Evolutionary conservation across 1,140 invertebrate genomes (phyloP), one percentile per base, ranked within the genome.

Genomic region (Drosophila littoralis): DNA sequence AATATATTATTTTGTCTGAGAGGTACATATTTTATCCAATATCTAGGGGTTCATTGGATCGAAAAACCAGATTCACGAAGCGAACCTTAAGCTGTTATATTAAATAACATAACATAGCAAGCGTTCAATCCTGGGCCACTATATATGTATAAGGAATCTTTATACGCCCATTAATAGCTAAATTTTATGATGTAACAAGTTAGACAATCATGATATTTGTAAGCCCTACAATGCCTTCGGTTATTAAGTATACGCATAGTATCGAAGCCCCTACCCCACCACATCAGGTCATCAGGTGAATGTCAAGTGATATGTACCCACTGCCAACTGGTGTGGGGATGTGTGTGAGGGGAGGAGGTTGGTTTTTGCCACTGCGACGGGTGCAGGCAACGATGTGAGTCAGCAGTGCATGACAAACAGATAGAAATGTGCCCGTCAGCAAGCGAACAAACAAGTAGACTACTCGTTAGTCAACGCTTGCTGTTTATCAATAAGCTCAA

Each of bases 401-500:
- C 38, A 32, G 54, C 54, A 42, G 7, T 13, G 50, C 35, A 13
- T 38, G 36, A 55, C 35, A 55, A n/a, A 7, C 50, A 35, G 33
- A 15, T 13, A 46, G 17, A 46, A 22, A 8, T 22, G 45, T 15
- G 13, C 22, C 22, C 15, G 45, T 46, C 45, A 46, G 17, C 42
- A 33, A 32, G 17, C 9, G n/a, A 58, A 43, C 40, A 57, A 32
- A 28, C 7, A 10, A 7, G 7, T 6, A 58, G 51, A 36, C 50
- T 13, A 52, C 32, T 22, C n/a, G 51, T 54, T 9, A 54, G 51
- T 5, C 13, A 22, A 43, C 40, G n/a, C 22, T 60, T 10, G 4
- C 9, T 60, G 32, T 46, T 48, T 46, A 60, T 60, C 58, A 60
- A 60, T 46, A 60, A 48, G 58, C 43, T 12, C 13, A 35, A 60